Conservation (phyloP, 2,888 invertebrate genomes). For the Epinotia ramella region DNA sequence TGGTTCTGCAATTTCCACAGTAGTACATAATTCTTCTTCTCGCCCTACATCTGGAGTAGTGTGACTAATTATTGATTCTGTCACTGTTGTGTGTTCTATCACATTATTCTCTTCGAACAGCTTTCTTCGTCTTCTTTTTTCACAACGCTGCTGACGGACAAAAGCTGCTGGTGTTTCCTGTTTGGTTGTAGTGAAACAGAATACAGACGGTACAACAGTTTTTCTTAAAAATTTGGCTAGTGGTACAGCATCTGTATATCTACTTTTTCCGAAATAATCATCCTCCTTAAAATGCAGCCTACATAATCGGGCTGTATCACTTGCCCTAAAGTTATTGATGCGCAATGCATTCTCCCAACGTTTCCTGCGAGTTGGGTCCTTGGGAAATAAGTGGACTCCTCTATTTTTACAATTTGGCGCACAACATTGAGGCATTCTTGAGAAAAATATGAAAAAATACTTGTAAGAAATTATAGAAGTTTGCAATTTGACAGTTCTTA, state of each 20-base stretch:
- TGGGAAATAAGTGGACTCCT: too few species aligned
- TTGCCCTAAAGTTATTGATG: too few species aligned
- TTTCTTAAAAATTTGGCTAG: conserved; percentile 24
- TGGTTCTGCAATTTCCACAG: not conserved
- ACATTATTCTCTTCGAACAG: not conserved
- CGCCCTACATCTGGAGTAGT: conserved; percentile 2
- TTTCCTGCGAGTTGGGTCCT: too few species aligned
- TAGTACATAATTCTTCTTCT: conserved; percentile 15
- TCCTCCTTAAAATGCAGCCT: conserved; percentile 25
- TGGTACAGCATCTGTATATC: conserved; percentile 27
- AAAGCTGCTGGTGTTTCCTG: conserved; percentile 7
- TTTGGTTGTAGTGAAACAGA: conserved; percentile 3
- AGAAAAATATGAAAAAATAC: too few species aligned
- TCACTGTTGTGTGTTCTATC: not conserved
- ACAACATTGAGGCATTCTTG: too few species aligned
- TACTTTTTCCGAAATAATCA: conserved; percentile 31
- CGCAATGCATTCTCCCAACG: too few species aligned
- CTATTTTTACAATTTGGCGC: too few species aligned
- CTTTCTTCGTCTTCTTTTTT: conserved; percentile 17
- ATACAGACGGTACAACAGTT: conserved; percentile 26
- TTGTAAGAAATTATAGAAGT: not conserved
- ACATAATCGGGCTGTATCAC: conserved; percentile 33
- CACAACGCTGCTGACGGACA: conserved; percentile 22
- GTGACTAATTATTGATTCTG: not conserved
- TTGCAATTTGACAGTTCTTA: too few species aligned